These are phyloP conservation scores for Calliphora vomitoria DNA, from an alignment of 2,888 invertebrate species.

Conservation along the genomic window DNA sequence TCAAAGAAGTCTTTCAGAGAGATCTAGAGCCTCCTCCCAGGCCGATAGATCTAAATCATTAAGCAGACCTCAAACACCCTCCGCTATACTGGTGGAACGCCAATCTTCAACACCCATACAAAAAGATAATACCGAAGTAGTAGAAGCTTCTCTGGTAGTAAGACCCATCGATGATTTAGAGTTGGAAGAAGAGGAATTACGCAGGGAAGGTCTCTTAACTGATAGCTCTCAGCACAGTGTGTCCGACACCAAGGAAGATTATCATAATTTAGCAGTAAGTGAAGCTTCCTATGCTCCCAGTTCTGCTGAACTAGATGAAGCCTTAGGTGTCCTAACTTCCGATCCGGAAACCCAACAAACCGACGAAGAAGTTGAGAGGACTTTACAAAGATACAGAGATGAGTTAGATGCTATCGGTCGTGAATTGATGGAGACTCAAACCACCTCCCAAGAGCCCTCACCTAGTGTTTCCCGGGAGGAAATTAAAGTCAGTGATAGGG, in stretches of 20 bases:
- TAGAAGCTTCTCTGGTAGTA: slow-evolving; percentile 88
- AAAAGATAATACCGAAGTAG: slow-evolving; percentile 86
- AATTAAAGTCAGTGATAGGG: slow-evolving; percentile 66
- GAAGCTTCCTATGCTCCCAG: slow-evolving; percentile 80
- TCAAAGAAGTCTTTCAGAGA: slow-evolving; percentile 86
- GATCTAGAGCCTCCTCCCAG: slow-evolving; percentile 86
- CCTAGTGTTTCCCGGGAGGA: slow-evolving; percentile 69
- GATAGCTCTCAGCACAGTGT: slow-evolving; percentile 82
- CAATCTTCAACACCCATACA: slow-evolving; percentile 87
- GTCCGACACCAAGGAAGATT: slow-evolving; percentile 78
- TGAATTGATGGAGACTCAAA: slow-evolving; percentile 69
- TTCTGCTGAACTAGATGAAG: slow-evolving; percentile 81
- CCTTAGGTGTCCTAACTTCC: slow-evolving; percentile 77
- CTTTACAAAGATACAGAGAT: slow-evolving; percentile 68
- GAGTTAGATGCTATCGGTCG: slow-evolving; percentile 70
- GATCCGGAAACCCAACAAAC: slow-evolving; percentile 73
- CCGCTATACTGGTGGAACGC: slow-evolving; percentile 87
- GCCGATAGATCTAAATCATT: slow-evolving; percentile 86
- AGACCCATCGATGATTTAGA: slow-evolving; percentile 87
- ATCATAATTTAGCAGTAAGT: slow-evolving; percentile 77
- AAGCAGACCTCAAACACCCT: slow-evolving; percentile 87
- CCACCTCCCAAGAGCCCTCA: slow-evolving; percentile 69
- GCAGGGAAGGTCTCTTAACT: slow-evolving; percentile 81
- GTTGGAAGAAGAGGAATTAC: slow-evolving; percentile 80
- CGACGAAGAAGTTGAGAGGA: slow-evolving; percentile 62